Percentiles rank a stretch among this genome's conserved stretches.
Evolutionary conservation across 2,888 invertebrate species (phyloP).

Genomic region (Idaea biselata): DNA sequence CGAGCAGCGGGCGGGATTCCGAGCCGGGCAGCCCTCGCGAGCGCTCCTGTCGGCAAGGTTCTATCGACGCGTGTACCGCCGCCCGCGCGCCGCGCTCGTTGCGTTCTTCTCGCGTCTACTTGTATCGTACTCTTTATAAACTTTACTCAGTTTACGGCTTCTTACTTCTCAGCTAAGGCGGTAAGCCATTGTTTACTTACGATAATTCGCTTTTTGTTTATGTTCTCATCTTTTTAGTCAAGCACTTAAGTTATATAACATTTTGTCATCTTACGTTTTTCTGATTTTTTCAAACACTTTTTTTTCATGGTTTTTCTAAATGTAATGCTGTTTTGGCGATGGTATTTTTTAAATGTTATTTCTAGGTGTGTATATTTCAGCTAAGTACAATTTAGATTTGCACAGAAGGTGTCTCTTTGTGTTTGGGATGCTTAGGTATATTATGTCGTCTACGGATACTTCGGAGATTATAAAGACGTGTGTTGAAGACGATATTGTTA

Average conservation of each 20-base stretch:
- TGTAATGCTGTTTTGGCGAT: background rate
- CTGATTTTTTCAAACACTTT: slow-evolving; percentile 13
- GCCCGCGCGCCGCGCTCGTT: slow-evolving; percentile 28
- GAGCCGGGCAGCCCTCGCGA: slow-evolving; percentile 24
- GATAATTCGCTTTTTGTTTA: slow-evolving; percentile 37
- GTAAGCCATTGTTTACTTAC: slow-evolving; percentile 60
- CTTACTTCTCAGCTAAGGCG: slow-evolving; percentile 48
- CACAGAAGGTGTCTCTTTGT: background rate
- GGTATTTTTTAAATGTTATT: background rate
- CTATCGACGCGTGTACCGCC: slow-evolving; percentile 27
- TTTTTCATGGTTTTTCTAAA: background rate
- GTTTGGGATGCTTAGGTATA: background rate
- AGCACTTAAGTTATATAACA: slow-evolving; percentile 53
- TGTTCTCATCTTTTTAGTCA: slow-evolving; percentile 35
- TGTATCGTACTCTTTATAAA: slow-evolving; percentile 27
- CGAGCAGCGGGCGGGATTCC: slow-evolving; percentile 16
- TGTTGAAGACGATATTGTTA: slow-evolving; percentile 11
- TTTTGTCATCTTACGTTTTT: slow-evolving; percentile 31
- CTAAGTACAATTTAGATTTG: background rate
- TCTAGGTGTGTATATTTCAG: background rate
- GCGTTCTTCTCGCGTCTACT: slow-evolving; percentile 27
- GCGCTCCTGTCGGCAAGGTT: slow-evolving; percentile 15
- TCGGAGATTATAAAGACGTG: slow-evolving; percentile 24
- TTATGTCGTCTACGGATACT: background rate
- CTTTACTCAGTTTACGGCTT: slow-evolving; percentile 39